These are phyloP conservation scores for Sminthurinus aureus DNA, from an alignment of 2,888 invertebrate species.

Conservation along the genomic window DNA sequence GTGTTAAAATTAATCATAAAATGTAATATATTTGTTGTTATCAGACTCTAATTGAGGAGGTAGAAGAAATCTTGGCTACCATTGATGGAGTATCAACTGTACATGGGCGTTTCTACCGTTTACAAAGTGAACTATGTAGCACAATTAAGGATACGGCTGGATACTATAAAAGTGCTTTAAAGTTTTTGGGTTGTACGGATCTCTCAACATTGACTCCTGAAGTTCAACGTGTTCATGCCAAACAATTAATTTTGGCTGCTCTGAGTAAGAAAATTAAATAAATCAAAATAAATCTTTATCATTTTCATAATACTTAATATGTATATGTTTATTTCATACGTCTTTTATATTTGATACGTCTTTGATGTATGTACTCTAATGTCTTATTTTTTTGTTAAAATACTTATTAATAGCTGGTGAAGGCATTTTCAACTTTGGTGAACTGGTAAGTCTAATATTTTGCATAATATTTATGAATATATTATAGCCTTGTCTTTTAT, in stretches of 20 bases:
- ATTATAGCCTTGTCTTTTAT: too few relatives aligned
- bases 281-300: too few relatives aligned
- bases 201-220: slow-evolving; percentile 72
- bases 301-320: too few relatives aligned
- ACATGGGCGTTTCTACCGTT: slow-evolving; percentile 91
- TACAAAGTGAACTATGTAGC: slow-evolving; percentile 91
- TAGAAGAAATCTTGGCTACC: slow-evolving; percentile 83
- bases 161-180: slow-evolving; percentile 93
- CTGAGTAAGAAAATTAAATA: too few relatives aligned
- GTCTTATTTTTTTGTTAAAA: too few relatives aligned
- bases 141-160: slow-evolving; percentile 89
- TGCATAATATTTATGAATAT: neutral
- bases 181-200: slow-evolving; percentile 79
- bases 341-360: too few relatives aligned
- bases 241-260: slow-evolving; percentile 91
- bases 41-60: slow-evolving; percentile 82
- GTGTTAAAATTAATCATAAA: neutral
- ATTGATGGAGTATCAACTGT: slow-evolving; percentile 92
- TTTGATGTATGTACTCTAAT: too few relatives aligned
- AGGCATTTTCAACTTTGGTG: slow-evolving; percentile 96
- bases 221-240: slow-evolving; percentile 80
- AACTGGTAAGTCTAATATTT: slow-evolving; percentile 71
- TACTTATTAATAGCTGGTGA: slow-evolving; percentile 93
- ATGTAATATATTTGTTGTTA: slow-evolving; percentile 39
- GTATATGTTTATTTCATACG: too few relatives aligned